Percentiles rank a stretch among this genome's conserved stretches.
Conservation (phyloP, 2,888 invertebrate genomes). For the Podabrus alpinus region DNA sequence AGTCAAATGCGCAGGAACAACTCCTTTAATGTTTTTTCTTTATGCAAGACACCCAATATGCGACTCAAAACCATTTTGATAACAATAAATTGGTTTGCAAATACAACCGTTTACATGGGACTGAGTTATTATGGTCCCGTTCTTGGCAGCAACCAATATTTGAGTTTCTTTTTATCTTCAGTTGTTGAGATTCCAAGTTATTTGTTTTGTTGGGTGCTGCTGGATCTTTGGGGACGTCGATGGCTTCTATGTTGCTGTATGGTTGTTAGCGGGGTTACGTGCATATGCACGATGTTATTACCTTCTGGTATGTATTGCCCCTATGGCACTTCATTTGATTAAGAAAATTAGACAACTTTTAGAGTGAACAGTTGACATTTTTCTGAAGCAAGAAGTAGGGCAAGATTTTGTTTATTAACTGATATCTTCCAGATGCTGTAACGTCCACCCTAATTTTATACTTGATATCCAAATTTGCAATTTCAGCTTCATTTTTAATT, state of each 20-base stretch:
- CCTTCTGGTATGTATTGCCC: conserved; percentile 66
- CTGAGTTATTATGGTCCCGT: conserved; percentile 90
- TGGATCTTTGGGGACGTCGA: conserved; percentile 85
- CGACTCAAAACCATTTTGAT: conserved; percentile 83
- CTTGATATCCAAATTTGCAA: conserved; percentile 83
- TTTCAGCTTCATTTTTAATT: conserved; percentile 88
- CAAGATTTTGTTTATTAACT: background rate
- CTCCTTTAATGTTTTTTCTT: conserved; percentile 57
- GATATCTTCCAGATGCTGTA: conserved; percentile 65
- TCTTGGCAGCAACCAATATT: conserved; percentile 83
- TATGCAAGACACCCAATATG: conserved; percentile 86
- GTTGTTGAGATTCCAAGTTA: conserved; percentile 90
- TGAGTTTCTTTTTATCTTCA: conserved; percentile 86
- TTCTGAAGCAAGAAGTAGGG: background rate
- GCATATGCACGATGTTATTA: conserved; percentile 81
- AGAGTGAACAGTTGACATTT: background rate
- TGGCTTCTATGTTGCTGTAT: conserved; percentile 88
- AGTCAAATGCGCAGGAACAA: conserved; percentile 58
- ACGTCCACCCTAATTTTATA: conserved; percentile 75
- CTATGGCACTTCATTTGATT: background rate
- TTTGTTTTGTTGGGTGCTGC: conserved; percentile 83
- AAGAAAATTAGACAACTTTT: too few relatives aligned
- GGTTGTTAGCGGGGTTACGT: conserved; percentile 83
- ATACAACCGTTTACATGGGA: conserved; percentile 90
- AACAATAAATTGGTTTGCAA: conserved; percentile 90